A percentile compares a stretch with the other conserved stretches of the same genome.
Conservation (phyloP, 2,113 vertebrate species). For the Motacilla tschutschensis region DNA sequence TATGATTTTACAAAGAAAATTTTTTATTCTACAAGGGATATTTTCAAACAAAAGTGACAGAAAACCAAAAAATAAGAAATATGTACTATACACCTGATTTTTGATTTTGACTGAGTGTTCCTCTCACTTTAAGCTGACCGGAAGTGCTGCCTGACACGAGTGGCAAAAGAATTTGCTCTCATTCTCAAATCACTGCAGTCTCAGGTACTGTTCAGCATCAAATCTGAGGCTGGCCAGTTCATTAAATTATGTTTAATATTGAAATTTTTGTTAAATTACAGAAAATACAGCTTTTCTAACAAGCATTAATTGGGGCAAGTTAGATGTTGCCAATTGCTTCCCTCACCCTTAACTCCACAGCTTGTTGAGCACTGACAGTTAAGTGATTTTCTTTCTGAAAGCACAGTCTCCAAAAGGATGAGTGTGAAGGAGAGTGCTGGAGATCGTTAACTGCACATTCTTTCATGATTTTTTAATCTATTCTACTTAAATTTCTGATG, state of each 20-base stretch:
- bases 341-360: not conserved
- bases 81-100: not conserved
- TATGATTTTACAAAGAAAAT: not conserved
- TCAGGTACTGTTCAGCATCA: not conserved
- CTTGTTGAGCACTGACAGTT: not conserved
- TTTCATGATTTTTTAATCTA: not conserved
- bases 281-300: not conserved
- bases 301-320: not conserved
- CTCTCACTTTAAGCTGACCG: not conserved
- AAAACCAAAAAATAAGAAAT: not conserved
- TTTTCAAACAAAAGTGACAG: not conserved
- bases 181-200: not conserved
- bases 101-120: not conserved
- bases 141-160: not conserved
- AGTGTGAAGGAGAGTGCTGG: not conserved
- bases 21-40: not conserved
- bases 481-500: not conserved
- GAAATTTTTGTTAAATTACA: not conserved
- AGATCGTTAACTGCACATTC: not conserved
- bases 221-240: not conserved
- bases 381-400: not conserved
- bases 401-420: not conserved
- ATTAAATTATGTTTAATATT: not conserved
- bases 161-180: not conserved
- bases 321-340: not conserved